Percentiles rank a stretch among this genome's conserved stretches.
Conservation (phyloP, 92 coral and sea anemone species). For the Micromussa lordhowensis region DNA sequence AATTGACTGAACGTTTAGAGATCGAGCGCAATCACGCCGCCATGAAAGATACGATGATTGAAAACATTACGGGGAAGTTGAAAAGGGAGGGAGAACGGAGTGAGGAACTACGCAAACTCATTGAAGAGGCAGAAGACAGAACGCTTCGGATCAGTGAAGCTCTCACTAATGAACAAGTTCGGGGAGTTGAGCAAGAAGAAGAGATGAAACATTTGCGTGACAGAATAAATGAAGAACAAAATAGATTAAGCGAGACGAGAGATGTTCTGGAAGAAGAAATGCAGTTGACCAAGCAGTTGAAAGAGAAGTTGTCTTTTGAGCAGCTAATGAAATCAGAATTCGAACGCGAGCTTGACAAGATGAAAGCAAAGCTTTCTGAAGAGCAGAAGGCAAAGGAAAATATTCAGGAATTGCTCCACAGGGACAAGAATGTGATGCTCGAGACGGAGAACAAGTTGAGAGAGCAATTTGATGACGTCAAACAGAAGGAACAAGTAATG, state of each 20-base stretch:
- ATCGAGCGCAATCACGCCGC: conserved; percentile 46
- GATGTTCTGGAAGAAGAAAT: conserved; percentile 66
- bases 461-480: conserved; percentile 67
- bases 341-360: conserved; percentile 65
- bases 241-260: conserved; percentile 49
- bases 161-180: conserved; percentile 71
- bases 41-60: conserved; percentile 51
- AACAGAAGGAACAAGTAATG: conserved; percentile 55
- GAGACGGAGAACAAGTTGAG: conserved; percentile 67
- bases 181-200: conserved; percentile 63
- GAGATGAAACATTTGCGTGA: conserved; percentile 53
- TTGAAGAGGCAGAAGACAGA: conserved; percentile 78
- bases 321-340: conserved; percentile 72
- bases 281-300: conserved; percentile 58
- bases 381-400: conserved; percentile 54
- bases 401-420: conserved; percentile 58
- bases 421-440: conserved; percentile 57
- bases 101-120: conserved; percentile 40
- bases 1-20: conserved; percentile 58
- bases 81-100: conserved; percentile 34
- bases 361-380: conserved; percentile 53
- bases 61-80: conserved; percentile 46
- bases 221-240: conserved; percentile 59
- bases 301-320: conserved; percentile 73
- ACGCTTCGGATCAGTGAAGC: conserved; percentile 65